Base-by-base conservation (phyloP, 1,140 invertebrate genomes). In the Lineus longissimus region DNA sequence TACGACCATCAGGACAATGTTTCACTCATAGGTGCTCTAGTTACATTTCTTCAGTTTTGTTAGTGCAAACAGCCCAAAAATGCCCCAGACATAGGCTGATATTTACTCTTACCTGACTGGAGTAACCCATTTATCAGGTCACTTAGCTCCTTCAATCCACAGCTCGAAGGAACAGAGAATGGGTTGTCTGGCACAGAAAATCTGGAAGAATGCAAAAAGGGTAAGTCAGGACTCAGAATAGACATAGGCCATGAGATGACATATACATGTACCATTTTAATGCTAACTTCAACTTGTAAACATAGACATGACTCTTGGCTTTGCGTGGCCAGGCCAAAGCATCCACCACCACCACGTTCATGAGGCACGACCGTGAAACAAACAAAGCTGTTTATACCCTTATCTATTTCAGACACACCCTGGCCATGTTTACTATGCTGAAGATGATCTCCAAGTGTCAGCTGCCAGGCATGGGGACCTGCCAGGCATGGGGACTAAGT, bases 171-270 rank as follows among this genome's bases (percentile, higher is more conserved):
- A 17, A 95, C 88, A 11, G 91, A 89, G 75, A 91, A 89, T 0
- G 92, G 90, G 69, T 86, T 87, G 82, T 94, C 90, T 15, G 93
- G 88, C 54, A 95, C 88, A 13, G 93, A 90, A 87, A 89, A 94
- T 66, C 93, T 96, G 79, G n/a, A n/a, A n/a, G n/a, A n/a, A n/a
- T n/a, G n/a, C n/a, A n/a, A n/a, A 69, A 87, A 86, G 68, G 65
- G 68, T 68, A 62, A 7, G n/a, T 51, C 11, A 43, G 11, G 19
- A 27, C 25, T 51, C 47, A 51, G n/a, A 71, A 68, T 61, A 70
- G 54, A 25, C 13, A 56, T 17, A 55, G 58, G 22, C 15, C 33
- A 60, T 17, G 27, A 15, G 17, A 27, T 43, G 54, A 61, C 31
- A 40, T 17, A 22, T 30, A 51, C 23, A 29, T 36, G 1, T 43